Conservation (phyloP, 2,797 vertebrate genomes). For the Limosa lapponica region DNA sequence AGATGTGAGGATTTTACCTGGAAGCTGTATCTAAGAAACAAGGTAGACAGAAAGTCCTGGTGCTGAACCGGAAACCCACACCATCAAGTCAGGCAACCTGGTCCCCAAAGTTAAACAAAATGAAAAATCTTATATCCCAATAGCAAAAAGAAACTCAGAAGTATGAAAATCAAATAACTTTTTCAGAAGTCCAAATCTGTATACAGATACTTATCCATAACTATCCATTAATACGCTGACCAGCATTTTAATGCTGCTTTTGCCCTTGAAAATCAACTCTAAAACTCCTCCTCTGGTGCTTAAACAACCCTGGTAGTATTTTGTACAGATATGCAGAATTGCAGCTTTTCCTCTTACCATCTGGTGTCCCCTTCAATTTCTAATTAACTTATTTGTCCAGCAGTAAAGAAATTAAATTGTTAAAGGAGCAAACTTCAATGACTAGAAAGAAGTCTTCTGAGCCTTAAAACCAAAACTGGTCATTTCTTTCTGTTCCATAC, state of each 20-base stretch:
- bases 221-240: background rate
- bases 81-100: background rate
- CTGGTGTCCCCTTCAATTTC: background rate
- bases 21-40: background rate
- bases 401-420: background rate
- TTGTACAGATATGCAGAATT: fast-evolving
- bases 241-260: background rate
- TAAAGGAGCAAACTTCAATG: background rate
- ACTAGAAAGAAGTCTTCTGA: background rate
- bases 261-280: background rate
- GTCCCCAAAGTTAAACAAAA: background rate
- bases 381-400: background rate
- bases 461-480: background rate
- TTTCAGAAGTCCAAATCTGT: background rate
- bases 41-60: background rate
- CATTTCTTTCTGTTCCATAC: background rate
- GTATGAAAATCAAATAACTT: background rate
- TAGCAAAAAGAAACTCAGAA: background rate
- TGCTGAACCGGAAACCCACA: background rate
- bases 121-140: fast-evolving
- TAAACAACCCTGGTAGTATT: background rate
- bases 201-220: background rate
- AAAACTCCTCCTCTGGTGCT: background rate
- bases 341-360: background rate
- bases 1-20: background rate